A percentile compares a stretch with the other conserved stretches of the same genome.
Evolutionary conservation across 1,140 invertebrate genomes (phyloP).

Genomic region (Tetragonula clypearis): DNA sequence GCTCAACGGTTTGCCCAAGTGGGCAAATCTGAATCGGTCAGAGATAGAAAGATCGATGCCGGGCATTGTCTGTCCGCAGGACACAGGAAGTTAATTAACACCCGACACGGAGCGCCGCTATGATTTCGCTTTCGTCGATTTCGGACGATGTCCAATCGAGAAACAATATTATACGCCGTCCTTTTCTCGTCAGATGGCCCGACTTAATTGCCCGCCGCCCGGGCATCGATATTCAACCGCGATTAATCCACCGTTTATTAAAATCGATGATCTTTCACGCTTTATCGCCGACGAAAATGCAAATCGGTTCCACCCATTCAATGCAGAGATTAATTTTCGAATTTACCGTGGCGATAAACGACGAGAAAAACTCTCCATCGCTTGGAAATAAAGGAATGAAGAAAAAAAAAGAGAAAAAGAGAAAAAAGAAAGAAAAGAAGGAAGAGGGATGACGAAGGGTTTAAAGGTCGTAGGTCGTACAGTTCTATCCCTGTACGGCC

Average conservation of each 20-base stretch:
- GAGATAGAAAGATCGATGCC: constrained; percentile 7
- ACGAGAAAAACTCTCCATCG: neutral
- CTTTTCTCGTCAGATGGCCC: neutral
- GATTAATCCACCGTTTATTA: neutral
- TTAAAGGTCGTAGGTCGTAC: constrained; percentile 11
- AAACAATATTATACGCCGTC: neutral
- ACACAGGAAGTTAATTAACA: constrained; percentile 38
- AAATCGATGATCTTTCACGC: neutral
- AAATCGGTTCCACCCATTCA: neutral
- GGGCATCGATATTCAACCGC: neutral
- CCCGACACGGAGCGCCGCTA: neutral
- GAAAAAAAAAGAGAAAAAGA: too few relatives aligned
- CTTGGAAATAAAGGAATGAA: neutral
- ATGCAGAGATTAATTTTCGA: neutral
- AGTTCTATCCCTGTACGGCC: neutral
- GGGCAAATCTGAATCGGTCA: neutral
- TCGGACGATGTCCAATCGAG: neutral
- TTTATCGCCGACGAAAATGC: neutral
- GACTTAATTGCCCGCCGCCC: too few relatives aligned
- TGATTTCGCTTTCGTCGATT: neutral
- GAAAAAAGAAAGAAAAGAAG: too few relatives aligned
- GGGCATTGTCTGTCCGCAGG: neutral
- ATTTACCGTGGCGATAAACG: neutral
- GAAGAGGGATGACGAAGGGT: neutral
- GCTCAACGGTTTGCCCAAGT: too few relatives aligned